These are phyloP conservation scores for Megalonaias nervosa DNA, from an alignment of 1,140 invertebrate genomes.

Conservation along the genomic window DNA sequence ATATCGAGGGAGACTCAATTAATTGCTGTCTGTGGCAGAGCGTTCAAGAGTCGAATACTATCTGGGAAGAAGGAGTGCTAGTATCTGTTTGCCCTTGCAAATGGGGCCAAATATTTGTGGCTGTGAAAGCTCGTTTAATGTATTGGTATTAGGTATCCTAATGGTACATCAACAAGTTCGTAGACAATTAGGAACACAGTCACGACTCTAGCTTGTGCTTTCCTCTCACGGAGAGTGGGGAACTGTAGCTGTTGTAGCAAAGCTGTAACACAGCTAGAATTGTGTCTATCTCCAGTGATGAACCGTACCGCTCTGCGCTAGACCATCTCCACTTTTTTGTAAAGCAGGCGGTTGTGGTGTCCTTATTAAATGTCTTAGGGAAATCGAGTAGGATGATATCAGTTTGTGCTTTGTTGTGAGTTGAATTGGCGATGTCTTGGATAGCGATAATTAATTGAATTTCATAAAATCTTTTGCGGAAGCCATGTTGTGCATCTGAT, in stretches of 20 bases:
- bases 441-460: too few relatives aligned
- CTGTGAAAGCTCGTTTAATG: conserved; percentile 2
- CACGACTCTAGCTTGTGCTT: conserved; percentile 11
- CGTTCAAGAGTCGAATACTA: conserved; percentile 13
- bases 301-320: too few relatives aligned
- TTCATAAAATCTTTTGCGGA: too few relatives aligned
- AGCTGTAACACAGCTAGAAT: too few relatives aligned
- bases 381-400: too few relatives aligned
- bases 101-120: conserved; percentile 10
- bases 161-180: conserved; percentile 11
- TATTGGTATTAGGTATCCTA: conserved; percentile 1
- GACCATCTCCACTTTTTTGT: too few relatives aligned
- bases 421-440: too few relatives aligned
- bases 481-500: too few relatives aligned
- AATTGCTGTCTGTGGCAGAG: conserved; percentile 1
- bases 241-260: background rate
- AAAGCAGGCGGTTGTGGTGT: too few relatives aligned
- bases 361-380: too few relatives aligned
- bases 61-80: conserved; percentile 18
- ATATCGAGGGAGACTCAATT: background rate
- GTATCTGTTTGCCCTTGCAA: background rate
- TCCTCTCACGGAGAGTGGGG: conserved; percentile 8
- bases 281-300: too few relatives aligned
- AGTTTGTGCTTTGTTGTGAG: too few relatives aligned
- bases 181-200: conserved; percentile 6